Evolutionary conservation across 2,113 vertebrate species (phyloP).

Genomic region (Phrynocephalus versicolor): DNA sequence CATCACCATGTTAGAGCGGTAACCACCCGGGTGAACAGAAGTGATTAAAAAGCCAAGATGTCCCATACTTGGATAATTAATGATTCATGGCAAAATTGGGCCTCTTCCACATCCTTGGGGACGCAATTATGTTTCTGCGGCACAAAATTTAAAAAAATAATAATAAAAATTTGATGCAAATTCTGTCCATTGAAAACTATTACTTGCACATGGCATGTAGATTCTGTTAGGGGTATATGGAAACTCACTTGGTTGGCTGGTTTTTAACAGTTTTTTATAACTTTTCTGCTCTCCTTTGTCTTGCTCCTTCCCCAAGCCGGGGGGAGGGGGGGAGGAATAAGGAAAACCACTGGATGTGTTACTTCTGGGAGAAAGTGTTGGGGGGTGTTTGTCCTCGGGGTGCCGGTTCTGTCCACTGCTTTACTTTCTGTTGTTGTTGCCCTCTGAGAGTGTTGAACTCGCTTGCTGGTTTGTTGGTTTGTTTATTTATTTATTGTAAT

Average conservation of each 20-base stretch:
- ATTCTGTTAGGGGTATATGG: conserved; percentile 6
- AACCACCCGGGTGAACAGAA: background rate
- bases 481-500: conserved; percentile 17
- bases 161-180: too few relatives aligned
- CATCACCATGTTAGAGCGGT: background rate
- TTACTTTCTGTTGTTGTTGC: conserved; percentile 33
- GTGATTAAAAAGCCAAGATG: background rate
- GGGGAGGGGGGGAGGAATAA: conserved; percentile 56
- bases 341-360: conserved; percentile 28
- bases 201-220: background rate
- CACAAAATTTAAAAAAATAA: background rate
- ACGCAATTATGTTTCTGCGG: background rate
- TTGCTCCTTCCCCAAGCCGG: conserved; percentile 55
- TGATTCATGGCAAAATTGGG: rapidly evolving
- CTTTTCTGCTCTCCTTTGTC: conserved; percentile 56
- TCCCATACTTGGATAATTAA: background rate
- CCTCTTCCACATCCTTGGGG: too few relatives aligned
- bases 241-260: conserved; percentile 39
- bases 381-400: background rate
- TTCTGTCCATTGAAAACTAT: background rate
- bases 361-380: conserved; percentile 26
- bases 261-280: conserved; percentile 54
- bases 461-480: conserved; percentile 18
- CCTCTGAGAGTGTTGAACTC: conserved; percentile 58
- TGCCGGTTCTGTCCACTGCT: background rate